A percentile compares a stretch with the other conserved stretches of the same genome.
phyloP scores from a whole-genome alignment of 2,888 invertebrate genomes.

The Argynnis bischoffii region DNA sequence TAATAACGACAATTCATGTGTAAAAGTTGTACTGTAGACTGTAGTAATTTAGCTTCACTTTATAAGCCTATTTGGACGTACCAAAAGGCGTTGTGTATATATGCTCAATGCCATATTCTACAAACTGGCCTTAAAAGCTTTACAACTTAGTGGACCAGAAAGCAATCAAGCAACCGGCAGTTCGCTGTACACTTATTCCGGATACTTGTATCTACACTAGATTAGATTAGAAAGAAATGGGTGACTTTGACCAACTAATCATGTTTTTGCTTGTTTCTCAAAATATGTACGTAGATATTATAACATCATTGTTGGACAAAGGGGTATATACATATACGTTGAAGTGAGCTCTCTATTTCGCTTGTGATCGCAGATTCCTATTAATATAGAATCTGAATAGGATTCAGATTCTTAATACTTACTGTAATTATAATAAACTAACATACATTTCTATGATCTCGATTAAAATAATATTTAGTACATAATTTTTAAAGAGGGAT shows the following conservation, averaged over 20 bases:
- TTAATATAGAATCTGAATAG: too few relatives aligned
- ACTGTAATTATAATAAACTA: too few relatives aligned
- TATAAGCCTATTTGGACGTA: not conserved
- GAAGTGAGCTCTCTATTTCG: too few relatives aligned
- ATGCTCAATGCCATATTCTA: not conserved
- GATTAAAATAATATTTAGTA: not conserved
- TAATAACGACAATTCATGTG: too few relatives aligned
- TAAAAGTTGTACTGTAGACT: too few relatives aligned
- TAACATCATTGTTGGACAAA: too few relatives aligned
- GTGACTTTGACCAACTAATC: not conserved
- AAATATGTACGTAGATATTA: not conserved
- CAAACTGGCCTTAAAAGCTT: conserved; percentile 11
- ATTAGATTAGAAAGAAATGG: not conserved
- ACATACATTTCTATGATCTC: not conserved
- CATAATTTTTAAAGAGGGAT: not conserved
- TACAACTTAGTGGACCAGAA: conserved; percentile 20
- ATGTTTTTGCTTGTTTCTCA: not conserved
- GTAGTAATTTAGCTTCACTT: not conserved
- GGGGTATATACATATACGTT: too few relatives aligned
- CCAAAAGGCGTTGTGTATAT: not conserved
- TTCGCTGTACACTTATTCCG: conserved; percentile 12
- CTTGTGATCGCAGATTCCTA: too few relatives aligned
- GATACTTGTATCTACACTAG: conserved; percentile 6
- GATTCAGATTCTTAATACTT: too few relatives aligned
- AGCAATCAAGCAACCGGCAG: conserved; percentile 14